Evolutionary conservation across 2,888 invertebrate genomes (phyloP).

Genomic region (Hypena proboscidalis): DNA sequence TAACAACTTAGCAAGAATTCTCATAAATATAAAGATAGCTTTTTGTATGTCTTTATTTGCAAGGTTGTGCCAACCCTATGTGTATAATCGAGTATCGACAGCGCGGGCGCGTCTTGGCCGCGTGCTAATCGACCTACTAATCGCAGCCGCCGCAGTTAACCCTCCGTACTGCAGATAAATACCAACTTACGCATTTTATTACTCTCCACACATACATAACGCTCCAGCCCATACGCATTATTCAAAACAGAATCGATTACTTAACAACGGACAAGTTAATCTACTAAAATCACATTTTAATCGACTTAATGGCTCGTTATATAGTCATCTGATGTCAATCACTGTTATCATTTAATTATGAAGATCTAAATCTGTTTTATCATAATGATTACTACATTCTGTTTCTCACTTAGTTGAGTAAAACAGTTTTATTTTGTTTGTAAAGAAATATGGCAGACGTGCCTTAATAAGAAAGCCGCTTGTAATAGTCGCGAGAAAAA

Average conservation of each 20-base stretch:
- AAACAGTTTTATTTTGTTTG: conserved; percentile 20
- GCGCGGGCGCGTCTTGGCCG: conserved; percentile 62
- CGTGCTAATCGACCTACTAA: conserved; percentile 78
- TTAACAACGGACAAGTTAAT: conserved; percentile 9
- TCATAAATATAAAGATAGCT: too few relatives aligned
- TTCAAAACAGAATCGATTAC: conserved; percentile 20
- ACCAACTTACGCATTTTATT: conserved; percentile 38
- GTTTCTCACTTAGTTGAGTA: conserved; percentile 14
- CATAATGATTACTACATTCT: conserved; percentile 4
- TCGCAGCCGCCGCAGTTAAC: conserved; percentile 51
- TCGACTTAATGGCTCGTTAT: conserved; percentile 16
- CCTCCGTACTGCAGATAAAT: conserved; percentile 43
- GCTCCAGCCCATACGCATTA: conserved; percentile 4
- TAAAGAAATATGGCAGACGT: conserved; percentile 29
- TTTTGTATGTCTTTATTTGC: background rate
- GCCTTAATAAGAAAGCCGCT: conserved; percentile 42
- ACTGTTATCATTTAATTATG: conserved; percentile 13
- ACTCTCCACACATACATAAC: conserved; percentile 10
- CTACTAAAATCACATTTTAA: conserved; percentile 12
- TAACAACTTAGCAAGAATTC: too few relatives aligned
- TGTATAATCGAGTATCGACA: conserved; percentile 63
- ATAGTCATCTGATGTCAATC: conserved; percentile 14
- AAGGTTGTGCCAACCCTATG: conserved; percentile 55
- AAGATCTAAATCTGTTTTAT: conserved; percentile 14
- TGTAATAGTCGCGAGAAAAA: conserved; percentile 47